Conservation (phyloP, 2,113 vertebrate genomes). For the Hippoglossus stenolepis region DNA sequence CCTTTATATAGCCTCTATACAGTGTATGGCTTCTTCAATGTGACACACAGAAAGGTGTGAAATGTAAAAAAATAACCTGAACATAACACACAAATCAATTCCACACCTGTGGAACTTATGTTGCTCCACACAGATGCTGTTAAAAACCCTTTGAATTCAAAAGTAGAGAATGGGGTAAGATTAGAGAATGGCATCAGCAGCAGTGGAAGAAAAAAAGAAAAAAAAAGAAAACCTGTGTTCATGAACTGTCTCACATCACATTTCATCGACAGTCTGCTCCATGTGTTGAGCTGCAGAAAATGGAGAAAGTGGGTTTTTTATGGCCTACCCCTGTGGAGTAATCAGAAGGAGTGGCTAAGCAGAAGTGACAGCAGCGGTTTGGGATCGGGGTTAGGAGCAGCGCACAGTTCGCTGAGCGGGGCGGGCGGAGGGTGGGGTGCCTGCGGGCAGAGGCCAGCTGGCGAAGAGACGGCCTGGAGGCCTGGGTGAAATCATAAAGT, state of each 20-base stretch:
- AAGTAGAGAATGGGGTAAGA: not conserved
- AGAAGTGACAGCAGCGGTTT: constrained; percentile 68
- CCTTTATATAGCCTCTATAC: not conserved
- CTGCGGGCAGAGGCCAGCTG: constrained; percentile 53
- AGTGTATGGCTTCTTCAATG: not conserved
- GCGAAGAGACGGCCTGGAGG: constrained; percentile 31
- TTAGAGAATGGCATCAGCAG: constrained; percentile 14
- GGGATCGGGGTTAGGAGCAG: constrained; percentile 66
- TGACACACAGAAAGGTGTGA: constrained; percentile 7
- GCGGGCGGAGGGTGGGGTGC: not conserved
- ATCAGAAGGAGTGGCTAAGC: constrained; percentile 55
- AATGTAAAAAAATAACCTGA: not conserved
- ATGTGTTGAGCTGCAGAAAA: constrained; percentile 46
- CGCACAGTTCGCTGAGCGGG: constrained; percentile 13
- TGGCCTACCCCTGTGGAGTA: constrained; percentile 53
- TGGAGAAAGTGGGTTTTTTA: constrained; percentile 41
- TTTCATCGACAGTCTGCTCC: constrained; percentile 37
- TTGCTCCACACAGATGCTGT: constrained; percentile 7
- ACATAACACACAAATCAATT: constrained; percentile 25
- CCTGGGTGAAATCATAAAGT: constrained; percentile 39
- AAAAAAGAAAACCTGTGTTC: constrained; percentile 12
- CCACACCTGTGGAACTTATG: constrained; percentile 40
- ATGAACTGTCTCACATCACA: constrained; percentile 36
- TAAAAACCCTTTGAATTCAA: constrained; percentile 5
- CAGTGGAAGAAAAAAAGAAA: not conserved